These are phyloP conservation scores for Heliangelus exortis DNA, from an alignment of 2,797 vertebrate genomes.

Conservation along the genomic window DNA sequence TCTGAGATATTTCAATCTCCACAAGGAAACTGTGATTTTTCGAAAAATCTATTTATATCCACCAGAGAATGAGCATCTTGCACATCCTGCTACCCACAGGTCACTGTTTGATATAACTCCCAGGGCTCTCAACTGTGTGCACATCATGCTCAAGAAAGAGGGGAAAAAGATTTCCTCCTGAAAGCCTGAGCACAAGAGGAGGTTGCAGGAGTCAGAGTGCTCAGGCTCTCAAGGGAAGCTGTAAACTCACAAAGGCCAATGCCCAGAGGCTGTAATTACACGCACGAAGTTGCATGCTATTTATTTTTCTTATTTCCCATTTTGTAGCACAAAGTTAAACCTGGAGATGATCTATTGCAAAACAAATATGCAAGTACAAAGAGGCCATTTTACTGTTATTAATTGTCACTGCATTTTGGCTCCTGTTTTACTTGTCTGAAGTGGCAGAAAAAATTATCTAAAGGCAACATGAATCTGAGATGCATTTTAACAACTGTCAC, in stretches of 20 bases:
- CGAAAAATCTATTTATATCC: background rate
- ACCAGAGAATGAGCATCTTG: background rate
- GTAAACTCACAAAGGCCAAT: background rate
- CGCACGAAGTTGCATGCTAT: background rate
- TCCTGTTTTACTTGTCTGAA: conserved; percentile 8
- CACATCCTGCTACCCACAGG: background rate
- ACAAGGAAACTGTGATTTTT: background rate
- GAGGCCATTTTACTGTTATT: background rate
- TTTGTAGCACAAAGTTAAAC: background rate
- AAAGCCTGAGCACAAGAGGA: background rate
- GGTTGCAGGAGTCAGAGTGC: background rate
- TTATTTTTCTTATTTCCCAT: background rate
- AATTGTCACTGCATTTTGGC: background rate
- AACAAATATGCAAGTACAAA: background rate
- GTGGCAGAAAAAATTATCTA: background rate
- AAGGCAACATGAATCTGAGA: background rate
- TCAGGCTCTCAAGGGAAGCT: background rate
- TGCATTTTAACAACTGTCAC: background rate
- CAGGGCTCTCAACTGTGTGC: background rate
- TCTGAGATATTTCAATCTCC: background rate
- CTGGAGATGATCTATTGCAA: background rate
- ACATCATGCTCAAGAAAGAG: rapidly evolving
- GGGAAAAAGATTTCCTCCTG: background rate
- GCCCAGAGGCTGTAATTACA: background rate
- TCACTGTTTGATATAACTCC: background rate